Percentiles rank a stretch among this genome's conserved stretches.
Evolutionary conservation across 1,140 invertebrate species (phyloP).

Genomic region (Bombus turneri): DNA sequence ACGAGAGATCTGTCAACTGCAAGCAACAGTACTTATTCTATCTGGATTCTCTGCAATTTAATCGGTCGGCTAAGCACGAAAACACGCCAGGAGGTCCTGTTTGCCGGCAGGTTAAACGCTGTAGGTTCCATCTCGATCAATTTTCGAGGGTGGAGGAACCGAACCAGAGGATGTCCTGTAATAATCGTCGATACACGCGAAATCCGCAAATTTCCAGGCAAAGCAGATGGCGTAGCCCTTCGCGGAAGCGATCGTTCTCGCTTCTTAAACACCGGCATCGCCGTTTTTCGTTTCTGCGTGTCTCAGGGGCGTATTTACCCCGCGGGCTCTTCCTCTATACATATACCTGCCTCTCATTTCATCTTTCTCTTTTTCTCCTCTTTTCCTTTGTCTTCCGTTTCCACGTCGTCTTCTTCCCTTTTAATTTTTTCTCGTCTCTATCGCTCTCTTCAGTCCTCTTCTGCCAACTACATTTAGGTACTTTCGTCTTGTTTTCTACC

Average conservation of each 20-base stretch:
- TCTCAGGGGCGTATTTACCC: conserved; percentile 62
- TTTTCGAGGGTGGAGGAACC: background rate
- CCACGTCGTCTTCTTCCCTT: background rate
- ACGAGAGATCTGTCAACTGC: conserved; percentile 42
- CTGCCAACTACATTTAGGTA: background rate
- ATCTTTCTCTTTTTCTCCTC: background rate
- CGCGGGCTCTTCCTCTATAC: conserved; percentile 24
- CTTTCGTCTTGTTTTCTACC: background rate
- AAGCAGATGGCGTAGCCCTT: conserved; percentile 62
- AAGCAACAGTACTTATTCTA: conserved; percentile 19
- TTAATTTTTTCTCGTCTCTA: conserved; percentile 1
- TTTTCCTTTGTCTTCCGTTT: background rate
- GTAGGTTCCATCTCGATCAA: conserved; percentile 9
- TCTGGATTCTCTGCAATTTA: background rate
- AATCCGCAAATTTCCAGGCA: conserved; percentile 57
- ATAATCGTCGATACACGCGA: conserved; percentile 58
- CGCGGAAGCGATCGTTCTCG: conserved; percentile 58
- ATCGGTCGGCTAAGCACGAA: background rate
- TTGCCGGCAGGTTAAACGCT: background rate
- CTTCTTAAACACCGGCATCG: conserved; percentile 45
- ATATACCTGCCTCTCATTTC: conserved; percentile 9
- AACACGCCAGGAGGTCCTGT: conserved; percentile 8
- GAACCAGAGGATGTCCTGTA: conserved; percentile 18
- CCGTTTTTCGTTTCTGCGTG: conserved; percentile 63
- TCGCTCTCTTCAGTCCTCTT: background rate